These are phyloP conservation scores for Melolontha melolontha DNA, from an alignment of 2,888 invertebrate genomes.

Conservation along the genomic window DNA sequence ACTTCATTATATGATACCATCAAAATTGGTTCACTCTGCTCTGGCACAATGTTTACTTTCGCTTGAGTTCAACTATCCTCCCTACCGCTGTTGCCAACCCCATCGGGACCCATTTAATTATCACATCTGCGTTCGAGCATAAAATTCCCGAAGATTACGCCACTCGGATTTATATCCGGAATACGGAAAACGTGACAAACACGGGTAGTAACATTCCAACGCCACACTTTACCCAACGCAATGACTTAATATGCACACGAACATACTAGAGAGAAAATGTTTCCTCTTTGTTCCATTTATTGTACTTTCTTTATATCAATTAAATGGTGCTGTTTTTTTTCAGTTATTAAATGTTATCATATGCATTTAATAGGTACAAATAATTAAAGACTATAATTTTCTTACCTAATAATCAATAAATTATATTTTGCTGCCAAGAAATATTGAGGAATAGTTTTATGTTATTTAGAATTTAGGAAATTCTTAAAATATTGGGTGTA, in stretches of 20 bases:
- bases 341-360: no score
- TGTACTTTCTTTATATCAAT: slow-evolving; percentile 10
- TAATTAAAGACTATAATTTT: no score
- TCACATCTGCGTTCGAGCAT: slow-evolving; percentile 39
- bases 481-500: no score
- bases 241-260: slow-evolving; percentile 38
- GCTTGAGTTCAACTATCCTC: slow-evolving; percentile 22
- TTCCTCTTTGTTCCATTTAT: slow-evolving; percentile 16
- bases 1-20: slow-evolving; percentile 39
- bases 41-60: slow-evolving; percentile 38
- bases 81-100: slow-evolving; percentile 24
- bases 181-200: slow-evolving; percentile 36
- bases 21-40: slow-evolving; percentile 36
- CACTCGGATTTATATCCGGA: slow-evolving; percentile 38
- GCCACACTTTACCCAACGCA: slow-evolving; percentile 22
- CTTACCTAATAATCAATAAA: no score
- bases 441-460: no score
- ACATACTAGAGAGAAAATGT: slow-evolving; percentile 19
- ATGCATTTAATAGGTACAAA: no score
- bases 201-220: slow-evolving; percentile 20
- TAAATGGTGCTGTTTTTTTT: slow-evolving; percentile 19
- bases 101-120: slow-evolving; percentile 32
- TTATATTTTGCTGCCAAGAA: no score
- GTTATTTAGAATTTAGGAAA: no score
- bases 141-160: slow-evolving; percentile 39